These are phyloP conservation scores for Capreolus pygargus DNA, from an alignment of 2,113 vertebrate genomes.

Conservation along the genomic window DNA sequence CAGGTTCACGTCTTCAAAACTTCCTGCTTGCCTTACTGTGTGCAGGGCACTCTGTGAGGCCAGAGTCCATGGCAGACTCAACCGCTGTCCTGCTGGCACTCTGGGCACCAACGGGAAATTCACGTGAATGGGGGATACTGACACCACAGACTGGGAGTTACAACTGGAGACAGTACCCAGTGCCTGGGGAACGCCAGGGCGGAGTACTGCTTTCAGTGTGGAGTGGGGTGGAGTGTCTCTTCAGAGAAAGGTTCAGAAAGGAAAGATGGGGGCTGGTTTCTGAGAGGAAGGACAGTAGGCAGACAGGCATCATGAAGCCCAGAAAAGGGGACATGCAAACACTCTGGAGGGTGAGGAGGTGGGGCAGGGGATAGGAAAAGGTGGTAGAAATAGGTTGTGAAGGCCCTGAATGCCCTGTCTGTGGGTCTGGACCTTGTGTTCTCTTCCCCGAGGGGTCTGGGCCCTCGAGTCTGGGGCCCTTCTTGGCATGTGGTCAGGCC, in stretches of 20 bases:
- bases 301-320: not conserved
- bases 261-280: not conserved
- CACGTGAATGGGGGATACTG: rapidly evolving
- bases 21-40: not conserved
- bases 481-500: not conserved
- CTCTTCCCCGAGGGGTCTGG: not conserved
- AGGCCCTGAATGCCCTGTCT: not conserved
- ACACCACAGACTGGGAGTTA: rapidly evolving
- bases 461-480: not conserved
- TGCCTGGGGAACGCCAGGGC: too few relatives aligned
- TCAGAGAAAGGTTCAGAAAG: not conserved
- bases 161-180: not conserved
- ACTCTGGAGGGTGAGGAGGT: rapidly evolving
- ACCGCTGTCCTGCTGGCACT: not conserved
- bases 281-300: not conserved
- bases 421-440: not conserved
- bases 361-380: not conserved
- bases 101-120: not conserved
- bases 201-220: rapidly evolving
- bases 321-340: not conserved
- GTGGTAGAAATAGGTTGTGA: not conserved
- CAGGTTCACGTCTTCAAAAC: not conserved
- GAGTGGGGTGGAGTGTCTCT: not conserved
- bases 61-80: not conserved
- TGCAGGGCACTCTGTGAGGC: rapidly evolving